Conservation (phyloP, 2,888 invertebrate genomes). For the Euplagia quadripunctaria region DNA sequence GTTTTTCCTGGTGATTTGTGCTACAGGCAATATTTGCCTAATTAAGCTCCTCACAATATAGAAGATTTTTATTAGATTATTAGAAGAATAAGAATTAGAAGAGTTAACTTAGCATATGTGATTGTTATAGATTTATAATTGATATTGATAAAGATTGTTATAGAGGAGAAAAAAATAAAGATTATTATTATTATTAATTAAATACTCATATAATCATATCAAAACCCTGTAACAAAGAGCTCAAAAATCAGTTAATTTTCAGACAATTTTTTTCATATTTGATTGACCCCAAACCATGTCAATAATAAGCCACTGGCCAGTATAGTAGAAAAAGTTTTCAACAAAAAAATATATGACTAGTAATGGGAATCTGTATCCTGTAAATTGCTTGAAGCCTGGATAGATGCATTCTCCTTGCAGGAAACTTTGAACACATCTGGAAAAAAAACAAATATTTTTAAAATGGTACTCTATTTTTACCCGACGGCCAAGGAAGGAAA, state of each 20-base stretch:
- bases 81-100: too few species aligned
- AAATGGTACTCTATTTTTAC: too few species aligned
- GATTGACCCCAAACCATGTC: conserved; percentile 70
- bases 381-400: conserved; percentile 65
- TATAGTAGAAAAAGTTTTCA: conserved; percentile 72
- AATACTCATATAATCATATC: conserved; percentile 18
- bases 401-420: conserved; percentile 70
- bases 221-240: conserved; percentile 28
- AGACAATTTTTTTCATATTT: conserved; percentile 44
- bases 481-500: too few species aligned
- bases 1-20: too few species aligned
- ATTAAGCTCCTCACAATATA: too few species aligned
- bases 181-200: too few species aligned
- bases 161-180: too few species aligned
- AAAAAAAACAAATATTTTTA: conserved; percentile 14
- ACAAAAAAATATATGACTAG: conserved; percentile 61
- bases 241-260: conserved; percentile 10
- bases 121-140: too few species aligned
- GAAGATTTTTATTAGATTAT: too few species aligned
- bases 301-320: conserved; percentile 70
- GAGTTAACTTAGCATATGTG: too few species aligned
- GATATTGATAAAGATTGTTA: too few species aligned
- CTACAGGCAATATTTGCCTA: too few species aligned
- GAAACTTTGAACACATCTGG: conserved; percentile 66
- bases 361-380: conserved; percentile 55